Evolutionary conservation across 2,797 vertebrate genomes (phyloP).

Genomic region (Lepilemur ruficaudatus): DNA sequence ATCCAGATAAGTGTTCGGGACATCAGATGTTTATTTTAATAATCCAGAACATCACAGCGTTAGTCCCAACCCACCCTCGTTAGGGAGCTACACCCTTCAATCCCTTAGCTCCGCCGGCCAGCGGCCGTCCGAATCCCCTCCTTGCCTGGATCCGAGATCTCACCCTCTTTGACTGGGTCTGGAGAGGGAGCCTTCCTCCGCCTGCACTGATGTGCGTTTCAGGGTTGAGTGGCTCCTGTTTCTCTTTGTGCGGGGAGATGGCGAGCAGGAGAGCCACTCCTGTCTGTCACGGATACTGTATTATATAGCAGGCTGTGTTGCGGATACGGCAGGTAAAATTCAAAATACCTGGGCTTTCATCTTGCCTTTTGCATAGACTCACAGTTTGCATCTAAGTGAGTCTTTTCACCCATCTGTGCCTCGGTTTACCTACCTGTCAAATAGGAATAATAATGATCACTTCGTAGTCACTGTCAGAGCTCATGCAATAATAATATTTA

Average conservation of each 20-base stretch:
- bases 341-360: background rate
- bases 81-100: background rate
- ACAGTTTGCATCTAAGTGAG: background rate
- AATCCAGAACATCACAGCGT: background rate
- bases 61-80: background rate
- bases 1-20: conserved; percentile 32
- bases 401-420: background rate
- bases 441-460: background rate
- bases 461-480: fast-evolving
- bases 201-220: background rate
- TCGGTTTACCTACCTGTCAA: conserved; percentile 25
- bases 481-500: fast-evolving
- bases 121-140: background rate
- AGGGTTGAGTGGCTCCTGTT: conserved; percentile 44
- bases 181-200: background rate
- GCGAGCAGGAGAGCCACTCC: conserved; percentile 46
- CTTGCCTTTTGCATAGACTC: background rate
- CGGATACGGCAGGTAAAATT: background rate
- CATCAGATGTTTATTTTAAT: conserved; percentile 41
- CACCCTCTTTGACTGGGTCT: background rate
- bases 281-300: background rate
- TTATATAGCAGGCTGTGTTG: background rate
- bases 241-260: conserved; percentile 56
- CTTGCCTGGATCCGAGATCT: background rate
- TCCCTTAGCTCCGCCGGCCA: background rate